Base-by-base conservation (phyloP, 64 coral and sea anemone species). In the Actinia equina region DNA sequence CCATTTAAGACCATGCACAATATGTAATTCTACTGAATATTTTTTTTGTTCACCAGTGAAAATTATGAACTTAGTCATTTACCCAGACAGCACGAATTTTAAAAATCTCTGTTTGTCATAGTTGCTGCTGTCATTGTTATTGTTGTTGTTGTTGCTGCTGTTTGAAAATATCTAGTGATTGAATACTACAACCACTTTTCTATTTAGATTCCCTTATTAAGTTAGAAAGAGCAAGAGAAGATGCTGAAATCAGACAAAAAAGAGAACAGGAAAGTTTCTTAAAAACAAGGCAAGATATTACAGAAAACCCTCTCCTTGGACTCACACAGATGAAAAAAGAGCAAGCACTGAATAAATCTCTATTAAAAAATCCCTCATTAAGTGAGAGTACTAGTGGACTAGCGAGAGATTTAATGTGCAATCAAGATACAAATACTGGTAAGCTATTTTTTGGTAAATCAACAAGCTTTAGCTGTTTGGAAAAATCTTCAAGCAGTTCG, bases 211-310 rank as follows among this genome's bases (percentile, higher is more conserved):
- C 76, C 18, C 84, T 79, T 51, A 17, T 96, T 25, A 96, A 83
- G 87, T 91, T 96, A 67, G 94, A 93, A 77, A 70, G 86, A 52
- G 70, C 89, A 26, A 93, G 70, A 52, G 91, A 93, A 96, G 92
- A 90, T 86, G 94, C 94, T 58, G 94, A 96, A 78, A 61, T 96
- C n/a, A 60, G 42, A 37, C 94, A 96, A 88, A 93, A 93, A 64
- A 78, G 91, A 90, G 91, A 96, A 60, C 94, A 96, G 61, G 59
- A 90, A 59, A 87, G 84, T n/a, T 96, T 93, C 52, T 79, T 96
- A n/a, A 83, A 88, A 49, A 64, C 71, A 51, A 62, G 84, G 80
- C n/a, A 27, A 6, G 57, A 15, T 25, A 18, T 23, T 84, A 9
- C 14, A 3, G 76, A 90, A 52, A 65, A 88, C 20, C 94, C 94